These are phyloP conservation scores for Meiosimyza platycephala DNA, from an alignment of 2,888 invertebrate genomes.

Conservation along the genomic window DNA sequence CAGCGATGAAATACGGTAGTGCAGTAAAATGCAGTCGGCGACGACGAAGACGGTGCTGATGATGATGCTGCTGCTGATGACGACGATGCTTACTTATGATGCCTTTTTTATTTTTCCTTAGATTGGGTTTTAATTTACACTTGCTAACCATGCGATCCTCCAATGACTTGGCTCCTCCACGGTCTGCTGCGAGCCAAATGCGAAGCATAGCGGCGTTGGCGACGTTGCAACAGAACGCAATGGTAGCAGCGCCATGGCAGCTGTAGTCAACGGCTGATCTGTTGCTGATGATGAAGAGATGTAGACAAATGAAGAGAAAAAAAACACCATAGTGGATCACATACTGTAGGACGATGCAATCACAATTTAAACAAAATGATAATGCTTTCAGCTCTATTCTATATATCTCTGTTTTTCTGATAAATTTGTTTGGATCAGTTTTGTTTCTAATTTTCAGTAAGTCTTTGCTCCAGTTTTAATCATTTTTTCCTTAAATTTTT, in stretches of 20 bases:
- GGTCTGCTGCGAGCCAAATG: slow-evolving; percentile 27
- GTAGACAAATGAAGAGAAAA: too few species aligned
- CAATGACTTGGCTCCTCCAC: slow-evolving; percentile 4
- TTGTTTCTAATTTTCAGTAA: too few species aligned
- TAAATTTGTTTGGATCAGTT: too few species aligned
- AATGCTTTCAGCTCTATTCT: too few species aligned
- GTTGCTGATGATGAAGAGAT: too few species aligned
- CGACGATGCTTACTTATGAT: too few species aligned
- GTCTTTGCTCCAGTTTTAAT: too few species aligned
- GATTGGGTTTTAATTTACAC: slow-evolving; percentile 29
- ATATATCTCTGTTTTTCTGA: too few species aligned
- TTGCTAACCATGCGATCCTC: slow-evolving; percentile 19
- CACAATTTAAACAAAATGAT: too few species aligned
- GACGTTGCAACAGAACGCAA: not conserved
- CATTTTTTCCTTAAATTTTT: too few species aligned
- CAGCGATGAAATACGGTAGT: slow-evolving; percentile 10
- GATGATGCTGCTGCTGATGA: not conserved
- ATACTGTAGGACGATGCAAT: too few species aligned
- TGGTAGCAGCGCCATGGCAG: not conserved
- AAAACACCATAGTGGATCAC: too few species aligned
- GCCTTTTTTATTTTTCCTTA: not conserved
- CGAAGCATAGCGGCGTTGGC: not conserved
- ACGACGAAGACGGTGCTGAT: not conserved
- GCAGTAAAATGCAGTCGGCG: not conserved
- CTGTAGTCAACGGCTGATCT: not conserved